Evolutionary conservation across 2,797 vertebrate genomes (phyloP).

Genomic region (Mico argentatus): DNA sequence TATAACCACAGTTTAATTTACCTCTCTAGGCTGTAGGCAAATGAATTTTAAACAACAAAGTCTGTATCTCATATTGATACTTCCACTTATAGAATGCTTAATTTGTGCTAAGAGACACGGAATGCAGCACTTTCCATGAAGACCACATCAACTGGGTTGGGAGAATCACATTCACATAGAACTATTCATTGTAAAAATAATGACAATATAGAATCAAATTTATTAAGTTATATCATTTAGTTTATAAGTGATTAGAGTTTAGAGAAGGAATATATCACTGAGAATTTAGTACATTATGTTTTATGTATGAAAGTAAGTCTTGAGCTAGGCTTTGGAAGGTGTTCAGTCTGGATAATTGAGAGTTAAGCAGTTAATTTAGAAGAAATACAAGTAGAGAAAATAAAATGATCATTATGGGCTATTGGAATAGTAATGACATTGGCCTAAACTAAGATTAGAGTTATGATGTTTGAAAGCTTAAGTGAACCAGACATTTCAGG

Average conservation of each 20-base stretch:
- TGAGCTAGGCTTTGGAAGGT: background rate
- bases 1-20: background rate
- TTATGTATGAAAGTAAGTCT: background rate
- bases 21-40: background rate
- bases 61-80: background rate
- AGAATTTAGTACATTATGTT: background rate
- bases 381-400: background rate
- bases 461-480: background rate
- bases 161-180: background rate
- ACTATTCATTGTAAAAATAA: background rate
- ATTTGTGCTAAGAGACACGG: background rate
- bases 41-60: background rate
- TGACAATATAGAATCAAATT: background rate
- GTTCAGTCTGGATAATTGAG: background rate
- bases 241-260: background rate
- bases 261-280: background rate
- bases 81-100: background rate
- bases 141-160: background rate
- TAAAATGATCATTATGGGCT: background rate
- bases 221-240: background rate
- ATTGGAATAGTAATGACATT: background rate
- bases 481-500: background rate
- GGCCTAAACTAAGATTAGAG: background rate
- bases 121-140: background rate
- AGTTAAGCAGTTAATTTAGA: background rate